These are phyloP conservation scores for Drosophila flavopinicola DNA, from an alignment of 2,888 invertebrate species.

Conservation along the genomic window DNA sequence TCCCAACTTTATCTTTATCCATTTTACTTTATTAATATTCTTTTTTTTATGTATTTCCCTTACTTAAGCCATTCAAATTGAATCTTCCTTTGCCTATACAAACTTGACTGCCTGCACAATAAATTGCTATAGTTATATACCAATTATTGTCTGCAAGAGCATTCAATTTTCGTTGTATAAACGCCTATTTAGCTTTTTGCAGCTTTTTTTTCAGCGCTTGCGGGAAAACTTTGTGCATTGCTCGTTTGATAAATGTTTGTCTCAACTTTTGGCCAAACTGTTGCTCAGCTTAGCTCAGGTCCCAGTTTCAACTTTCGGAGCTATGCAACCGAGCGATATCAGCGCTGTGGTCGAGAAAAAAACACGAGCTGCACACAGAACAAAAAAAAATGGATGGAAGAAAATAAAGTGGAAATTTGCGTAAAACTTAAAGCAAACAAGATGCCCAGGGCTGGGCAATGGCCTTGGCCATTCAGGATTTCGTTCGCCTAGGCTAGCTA, in stretches of 20 bases:
- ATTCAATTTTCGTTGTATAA: conserved; percentile 44
- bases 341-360: conserved; percentile 27
- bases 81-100: too few species aligned
- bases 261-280: conserved; percentile 71
- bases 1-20: too few species aligned
- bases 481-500: conserved; percentile 28
- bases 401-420: conserved; percentile 61
- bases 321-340: conserved; percentile 53
- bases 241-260: conserved; percentile 74
- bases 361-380: conserved; percentile 1
- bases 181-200: conserved; percentile 11
- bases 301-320: conserved; percentile 29
- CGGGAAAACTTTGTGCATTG: conserved; percentile 52
- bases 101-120: too few species aligned
- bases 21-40: too few species aligned
- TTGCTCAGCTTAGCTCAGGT: conserved; percentile 49
- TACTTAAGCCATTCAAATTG: too few species aligned
- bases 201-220: conserved; percentile 36
- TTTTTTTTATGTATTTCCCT: too few species aligned
- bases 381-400: too few species aligned
- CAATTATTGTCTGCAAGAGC: conserved; percentile 11
- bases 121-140: too few species aligned
- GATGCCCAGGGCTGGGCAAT: conserved; percentile 23
- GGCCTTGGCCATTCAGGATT: conserved; percentile 37
- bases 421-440: conserved; percentile 73